Conservation (phyloP, 2,797 vertebrate species). For the Phyllotis vaccarum region DNA sequence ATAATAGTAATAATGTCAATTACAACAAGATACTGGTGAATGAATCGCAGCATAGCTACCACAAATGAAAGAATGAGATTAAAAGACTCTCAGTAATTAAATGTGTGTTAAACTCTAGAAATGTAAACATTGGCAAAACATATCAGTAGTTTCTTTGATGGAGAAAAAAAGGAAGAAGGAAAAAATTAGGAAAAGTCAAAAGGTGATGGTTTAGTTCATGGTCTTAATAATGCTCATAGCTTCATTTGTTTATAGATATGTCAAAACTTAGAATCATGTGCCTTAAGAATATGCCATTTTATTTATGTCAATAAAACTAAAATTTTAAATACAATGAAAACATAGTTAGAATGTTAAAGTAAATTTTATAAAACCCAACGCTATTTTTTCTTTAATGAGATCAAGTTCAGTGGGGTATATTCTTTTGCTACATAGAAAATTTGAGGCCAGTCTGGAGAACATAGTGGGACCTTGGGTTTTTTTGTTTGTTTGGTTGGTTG, state of each 20-base stretch:
- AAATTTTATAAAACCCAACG: not conserved
- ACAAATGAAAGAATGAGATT: slow-evolving; percentile 31
- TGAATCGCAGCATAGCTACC: not conserved
- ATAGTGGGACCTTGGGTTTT: not conserved
- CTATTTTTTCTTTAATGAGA: not conserved
- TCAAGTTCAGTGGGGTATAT: not conserved
- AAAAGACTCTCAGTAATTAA: not conserved
- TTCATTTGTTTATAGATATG: not conserved
- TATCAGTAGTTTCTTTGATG: not conserved
- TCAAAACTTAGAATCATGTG: not conserved
- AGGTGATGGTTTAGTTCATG: not conserved
- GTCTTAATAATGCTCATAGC: not conserved
- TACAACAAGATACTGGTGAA: not conserved
- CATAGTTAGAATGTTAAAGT: not conserved
- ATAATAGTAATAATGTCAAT: not conserved
- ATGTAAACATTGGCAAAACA: slow-evolving; percentile 12
- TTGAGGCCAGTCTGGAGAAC: not conserved
- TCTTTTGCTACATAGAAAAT: not conserved
- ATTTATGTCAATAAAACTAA: not conserved
- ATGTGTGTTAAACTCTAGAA: slow-evolving; percentile 41
- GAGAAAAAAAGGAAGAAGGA: not conserved
- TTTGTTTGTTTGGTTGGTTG: not conserved
- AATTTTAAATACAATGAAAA: slow-evolving; percentile 31
- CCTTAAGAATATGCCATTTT: not conserved
- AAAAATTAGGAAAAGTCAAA: not conserved